Evolutionary conservation across 2,888 invertebrate species (phyloP).

Genomic region (Caenorhabditis auriculariae): DNA sequence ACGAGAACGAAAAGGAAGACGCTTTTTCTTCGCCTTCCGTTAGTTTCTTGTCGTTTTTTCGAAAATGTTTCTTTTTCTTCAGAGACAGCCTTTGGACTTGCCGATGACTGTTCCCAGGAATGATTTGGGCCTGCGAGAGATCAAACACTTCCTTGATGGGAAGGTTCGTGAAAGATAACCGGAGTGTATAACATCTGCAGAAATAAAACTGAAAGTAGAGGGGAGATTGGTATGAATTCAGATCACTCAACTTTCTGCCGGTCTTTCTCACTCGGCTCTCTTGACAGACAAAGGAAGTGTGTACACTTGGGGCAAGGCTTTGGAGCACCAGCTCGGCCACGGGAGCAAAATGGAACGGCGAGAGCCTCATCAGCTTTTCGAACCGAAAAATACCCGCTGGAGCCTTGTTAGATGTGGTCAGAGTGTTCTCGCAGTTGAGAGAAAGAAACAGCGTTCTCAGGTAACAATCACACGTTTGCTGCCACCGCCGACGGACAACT

Average conservation of each 20-base stretch:
- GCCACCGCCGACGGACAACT: slow-evolving; percentile 39
- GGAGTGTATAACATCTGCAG: background rate
- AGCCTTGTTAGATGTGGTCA: slow-evolving; percentile 45
- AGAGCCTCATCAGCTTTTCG: slow-evolving; percentile 46
- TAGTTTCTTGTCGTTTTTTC: background rate
- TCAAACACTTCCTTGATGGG: slow-evolving; percentile 36
- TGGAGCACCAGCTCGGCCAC: slow-evolving; percentile 56
- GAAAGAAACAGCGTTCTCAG: slow-evolving; percentile 28
- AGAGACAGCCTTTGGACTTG: slow-evolving; percentile 10
- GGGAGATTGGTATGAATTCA: background rate
- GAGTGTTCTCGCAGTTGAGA: background rate
- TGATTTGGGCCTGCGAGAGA: slow-evolving; percentile 36
- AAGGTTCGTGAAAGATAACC: background rate
- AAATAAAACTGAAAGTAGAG: background rate
- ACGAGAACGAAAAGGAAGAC: slow-evolving; percentile 1
- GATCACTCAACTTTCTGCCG: slow-evolving; percentile 40
- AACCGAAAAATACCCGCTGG: slow-evolving; percentile 48
- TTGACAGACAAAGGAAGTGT: slow-evolving; percentile 48
- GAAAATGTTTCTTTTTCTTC: background rate
- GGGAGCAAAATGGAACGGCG: slow-evolving; percentile 49
- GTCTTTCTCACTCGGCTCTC: slow-evolving; percentile 53
- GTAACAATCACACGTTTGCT: slow-evolving; percentile 51
- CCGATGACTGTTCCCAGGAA: slow-evolving; percentile 42
- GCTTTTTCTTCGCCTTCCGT: slow-evolving; percentile 1
- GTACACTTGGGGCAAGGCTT: slow-evolving; percentile 57